Base-by-base conservation (phyloP, 1,140 invertebrate genomes). In the Trachymyrmex cornetzi region DNA sequence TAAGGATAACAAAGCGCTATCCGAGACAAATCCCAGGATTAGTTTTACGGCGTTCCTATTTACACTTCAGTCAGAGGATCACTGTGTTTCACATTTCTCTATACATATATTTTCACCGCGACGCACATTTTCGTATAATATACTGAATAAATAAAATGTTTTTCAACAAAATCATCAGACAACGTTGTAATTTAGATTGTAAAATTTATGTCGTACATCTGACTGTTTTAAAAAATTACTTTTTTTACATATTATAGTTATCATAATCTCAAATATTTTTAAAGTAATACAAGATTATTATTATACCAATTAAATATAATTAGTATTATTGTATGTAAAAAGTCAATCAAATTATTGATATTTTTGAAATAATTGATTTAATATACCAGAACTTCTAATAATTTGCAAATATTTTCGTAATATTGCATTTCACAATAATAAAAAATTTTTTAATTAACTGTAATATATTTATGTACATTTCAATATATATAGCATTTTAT, bases 61-160 rank as follows among this genome's bases (percentile, higher is more conserved):
- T 61, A 81, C 85, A 87, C 74, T 88, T 87, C 30, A 72, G 85
- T 55, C 57, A 86, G 53, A 55, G 84, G 27, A 77, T 86, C 67
- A 38, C 57, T 82, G 53, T 61, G 30, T 44, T 67, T 53, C 27
- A 69, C 66, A 53, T 82, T 82, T 59, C 27, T 24, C 27, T 34
- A 38, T 57, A 34, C 55, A 11, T 72, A 44, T 44, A 57, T 72
- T 72, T 66, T 57, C 27, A 27, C 16, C 50, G n/a, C 24, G 22
- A 19, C 0, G 24, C 12, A 44, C 38, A 30, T 44, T 53, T 44
- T 16, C 14, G 12, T 22, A 34, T 34, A 55, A 80, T 81, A 24
- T 22, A 16, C 22, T 72, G 16, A 57, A 72, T 81, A 81, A 71
- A 38, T 27, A 71, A n/a, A 57, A 53, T 44, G 12, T 48, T 48